phyloP scores from a whole-genome alignment of 2,888 invertebrate species.

The Hydrotaea cyrtoneurina region DNA sequence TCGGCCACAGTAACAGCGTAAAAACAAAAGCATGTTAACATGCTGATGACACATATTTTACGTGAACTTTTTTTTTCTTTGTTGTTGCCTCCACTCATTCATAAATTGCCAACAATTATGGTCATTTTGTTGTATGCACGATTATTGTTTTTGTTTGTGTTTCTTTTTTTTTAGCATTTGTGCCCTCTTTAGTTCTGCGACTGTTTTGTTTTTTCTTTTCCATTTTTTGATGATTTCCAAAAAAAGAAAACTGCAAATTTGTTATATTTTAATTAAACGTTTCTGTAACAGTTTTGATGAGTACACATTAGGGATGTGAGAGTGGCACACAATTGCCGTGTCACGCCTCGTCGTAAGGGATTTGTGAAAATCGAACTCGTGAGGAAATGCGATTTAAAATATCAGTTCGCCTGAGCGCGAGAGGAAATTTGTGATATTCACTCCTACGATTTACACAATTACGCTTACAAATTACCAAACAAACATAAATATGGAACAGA shows the following conservation, averaged over 20 bases:
- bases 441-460: too few species aligned
- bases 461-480: too few species aligned
- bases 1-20: conserved; percentile 39
- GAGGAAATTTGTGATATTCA: too few species aligned
- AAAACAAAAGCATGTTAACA: conserved; percentile 61
- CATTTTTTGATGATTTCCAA: not conserved
- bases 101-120: conserved; percentile 46
- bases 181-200: not conserved
- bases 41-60: conserved; percentile 62
- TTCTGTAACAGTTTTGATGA: not conserved
- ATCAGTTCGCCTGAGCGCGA: too few species aligned
- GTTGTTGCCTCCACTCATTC: conserved; percentile 39
- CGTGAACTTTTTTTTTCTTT: conserved; percentile 28
- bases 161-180: conserved; percentile 23
- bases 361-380: too few species aligned
- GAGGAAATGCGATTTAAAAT: too few species aligned
- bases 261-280: conserved; percentile 4
- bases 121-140: conserved; percentile 1
- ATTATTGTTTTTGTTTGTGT: not conserved
- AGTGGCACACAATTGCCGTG: too few species aligned
- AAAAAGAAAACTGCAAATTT: conserved; percentile 29
- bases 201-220: not conserved
- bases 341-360: too few species aligned
- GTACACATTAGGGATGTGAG: too few species aligned
- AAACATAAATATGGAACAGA: too few species aligned